These are phyloP conservation scores for Akabosia matsudoensis DNA, from an alignment of 1,140 invertebrate species.

Conservation along the genomic window DNA sequence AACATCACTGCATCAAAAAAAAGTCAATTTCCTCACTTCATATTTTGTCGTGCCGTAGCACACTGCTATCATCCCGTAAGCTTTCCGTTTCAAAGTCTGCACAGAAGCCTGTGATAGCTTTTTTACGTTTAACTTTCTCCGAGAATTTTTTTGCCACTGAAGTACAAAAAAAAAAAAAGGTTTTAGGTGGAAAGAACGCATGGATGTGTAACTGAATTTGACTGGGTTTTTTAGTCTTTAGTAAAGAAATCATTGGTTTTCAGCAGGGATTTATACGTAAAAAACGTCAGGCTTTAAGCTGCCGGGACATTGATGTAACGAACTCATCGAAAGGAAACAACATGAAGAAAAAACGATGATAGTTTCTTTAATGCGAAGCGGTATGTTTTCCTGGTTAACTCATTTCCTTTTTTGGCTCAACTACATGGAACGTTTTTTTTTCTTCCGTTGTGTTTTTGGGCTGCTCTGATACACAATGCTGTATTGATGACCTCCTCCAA, in stretches of 20 bases:
- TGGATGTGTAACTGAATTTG: too few relatives aligned
- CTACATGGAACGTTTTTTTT: background rate
- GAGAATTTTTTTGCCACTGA: too few relatives aligned
- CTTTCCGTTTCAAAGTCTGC: too few relatives aligned
- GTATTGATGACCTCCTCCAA: background rate
- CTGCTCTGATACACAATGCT: background rate
- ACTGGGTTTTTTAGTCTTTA: background rate
- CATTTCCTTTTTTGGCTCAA: too few relatives aligned
- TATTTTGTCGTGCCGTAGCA: too few relatives aligned
- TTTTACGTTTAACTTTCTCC: too few relatives aligned
- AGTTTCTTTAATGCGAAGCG: too few relatives aligned
- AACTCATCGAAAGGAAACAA: background rate
- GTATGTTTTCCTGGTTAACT: too few relatives aligned
- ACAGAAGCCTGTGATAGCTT: too few relatives aligned
- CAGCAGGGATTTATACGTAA: conserved; percentile 10
- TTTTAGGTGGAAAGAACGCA: too few relatives aligned
- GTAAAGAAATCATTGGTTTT: background rate
- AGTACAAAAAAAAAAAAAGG: background rate
- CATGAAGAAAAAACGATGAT: background rate
- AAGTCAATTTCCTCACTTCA: conserved; percentile 25
- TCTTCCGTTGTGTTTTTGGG: background rate
- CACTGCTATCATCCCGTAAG: too few relatives aligned
- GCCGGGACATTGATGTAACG: background rate
- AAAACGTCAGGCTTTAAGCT: background rate
- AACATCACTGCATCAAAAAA: background rate